Evolutionary conservation across 2,797 vertebrate genomes (phyloP).

Genomic region (Pogoniulus pusillus): DNA sequence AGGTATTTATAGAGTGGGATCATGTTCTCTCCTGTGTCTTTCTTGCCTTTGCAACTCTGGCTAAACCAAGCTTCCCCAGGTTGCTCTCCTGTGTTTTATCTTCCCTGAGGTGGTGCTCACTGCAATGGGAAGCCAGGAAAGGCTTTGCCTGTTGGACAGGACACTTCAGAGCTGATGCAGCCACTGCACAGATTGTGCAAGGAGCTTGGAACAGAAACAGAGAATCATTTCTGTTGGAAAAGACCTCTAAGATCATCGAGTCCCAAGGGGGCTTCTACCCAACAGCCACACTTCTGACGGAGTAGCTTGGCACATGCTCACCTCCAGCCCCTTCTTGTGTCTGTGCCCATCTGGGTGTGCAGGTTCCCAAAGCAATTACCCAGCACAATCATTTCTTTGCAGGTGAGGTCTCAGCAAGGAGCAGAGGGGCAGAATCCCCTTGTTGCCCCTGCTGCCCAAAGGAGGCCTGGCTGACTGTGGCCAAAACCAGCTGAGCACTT

Average conservation of each 20-base stretch:
- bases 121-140: not conserved
- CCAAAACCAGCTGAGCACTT: not conserved
- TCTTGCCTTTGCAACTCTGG: not conserved
- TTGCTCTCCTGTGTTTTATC: not conserved
- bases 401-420: no score
- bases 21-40: constrained; percentile 8
- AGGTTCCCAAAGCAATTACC: not conserved
- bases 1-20: constrained; percentile 57
- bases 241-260: no score
- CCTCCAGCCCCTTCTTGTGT: not conserved
- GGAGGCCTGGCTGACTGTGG: rapidly evolving
- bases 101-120: not conserved
- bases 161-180: not conserved
- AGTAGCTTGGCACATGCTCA: rapidly evolving
- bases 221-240: no score
- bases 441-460: not conserved
- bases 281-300: not conserved
- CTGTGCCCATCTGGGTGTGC: rapidly evolving
- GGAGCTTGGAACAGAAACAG: not conserved
- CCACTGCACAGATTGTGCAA: not conserved
- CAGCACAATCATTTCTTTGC: rapidly evolving
- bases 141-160: not conserved
- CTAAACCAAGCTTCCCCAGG: not conserved
- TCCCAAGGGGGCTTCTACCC: no score
- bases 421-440: no score